Evolutionary conservation across 2,113 vertebrate genomes (phyloP), one percentile per base, ranked within the genome.

Genomic region (Todiramphus chloris): DNA sequence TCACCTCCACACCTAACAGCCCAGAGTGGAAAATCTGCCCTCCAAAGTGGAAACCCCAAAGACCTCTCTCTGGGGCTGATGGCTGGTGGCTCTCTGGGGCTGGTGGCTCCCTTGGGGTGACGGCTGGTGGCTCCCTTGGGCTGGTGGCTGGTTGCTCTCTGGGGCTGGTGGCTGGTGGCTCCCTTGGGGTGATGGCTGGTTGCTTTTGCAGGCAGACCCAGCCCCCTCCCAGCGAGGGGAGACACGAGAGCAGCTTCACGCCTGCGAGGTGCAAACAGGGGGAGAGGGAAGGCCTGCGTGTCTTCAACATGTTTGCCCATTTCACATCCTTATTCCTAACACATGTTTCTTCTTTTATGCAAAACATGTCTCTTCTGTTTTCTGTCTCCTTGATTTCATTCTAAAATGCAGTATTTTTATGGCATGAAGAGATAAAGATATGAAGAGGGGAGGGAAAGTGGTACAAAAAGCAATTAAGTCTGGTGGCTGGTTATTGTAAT

Each of bases 301-400:
- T 74, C 82, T 97, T 96, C 97, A 97, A 72, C 41, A 70, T 89
- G 92, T 95, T 94, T 97, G 96, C 91, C 95, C 88, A 78, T 93
- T 97, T 90, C 16, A 16, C 96, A 82, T 77, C 88, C 89, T 97
- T 91, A 72, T 96, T 96, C 92, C 89, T 88, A 96, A 95, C 98
- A 98, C 86, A 48, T 98, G 98, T 97, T 98, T 96, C 95, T 88
- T 33, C 97, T 97, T 94, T 95, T 92, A 90, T 77, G 85, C 89
- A 97, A 96, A 98, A 95, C 96, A 88, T n/a, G 50, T 94, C 90
- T 97, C 96, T 93, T 93, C 97, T 97, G 97, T 95, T 98, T 97
- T 97, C 92, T 97, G 97, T 98, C 94, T 97, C 80, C 88, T 96
- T 93, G 88, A 97, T 95, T 98, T 97, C 95, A 86, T 96, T 98